These are phyloP conservation scores for Ecdyonurus torrentis DNA, from an alignment of 2,888 invertebrate genomes.

Conservation along the genomic window DNA sequence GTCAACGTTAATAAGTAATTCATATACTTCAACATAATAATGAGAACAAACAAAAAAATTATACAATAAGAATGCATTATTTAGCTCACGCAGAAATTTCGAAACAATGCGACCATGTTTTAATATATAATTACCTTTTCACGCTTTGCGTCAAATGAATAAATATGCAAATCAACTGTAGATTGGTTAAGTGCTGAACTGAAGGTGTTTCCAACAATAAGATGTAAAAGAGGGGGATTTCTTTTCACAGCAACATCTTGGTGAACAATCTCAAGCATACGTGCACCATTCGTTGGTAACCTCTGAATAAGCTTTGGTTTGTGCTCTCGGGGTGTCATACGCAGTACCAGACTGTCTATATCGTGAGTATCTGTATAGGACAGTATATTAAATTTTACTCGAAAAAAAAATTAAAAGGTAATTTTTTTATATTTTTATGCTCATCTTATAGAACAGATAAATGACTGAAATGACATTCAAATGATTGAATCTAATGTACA, in stretches of 20 bases:
- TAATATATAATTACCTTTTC: background rate
- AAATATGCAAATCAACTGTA: background rate
- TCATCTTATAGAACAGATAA: no score
- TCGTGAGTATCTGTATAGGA: background rate
- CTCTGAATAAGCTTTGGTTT: background rate
- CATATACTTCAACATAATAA: no score
- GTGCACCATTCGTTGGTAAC: background rate
- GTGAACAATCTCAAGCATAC: background rate
- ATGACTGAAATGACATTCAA: no score
- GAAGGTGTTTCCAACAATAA: background rate
- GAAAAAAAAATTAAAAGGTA: no score
- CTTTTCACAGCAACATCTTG: background rate
- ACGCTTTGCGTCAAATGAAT: background rate
- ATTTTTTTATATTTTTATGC: no score
- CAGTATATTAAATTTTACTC: no score
- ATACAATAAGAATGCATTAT: no score
- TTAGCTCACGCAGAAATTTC: no score
- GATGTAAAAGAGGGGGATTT: background rate
- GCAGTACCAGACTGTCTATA: background rate
- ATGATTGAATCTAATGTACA: no score
- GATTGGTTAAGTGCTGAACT: background rate
- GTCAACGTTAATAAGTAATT: no score
- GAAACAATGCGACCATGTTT: no score
- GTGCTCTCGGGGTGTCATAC: background rate
- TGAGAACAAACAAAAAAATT: no score